Base-by-base conservation (phyloP, 2,888 invertebrate genomes). In the Adineta ricciae region DNA sequence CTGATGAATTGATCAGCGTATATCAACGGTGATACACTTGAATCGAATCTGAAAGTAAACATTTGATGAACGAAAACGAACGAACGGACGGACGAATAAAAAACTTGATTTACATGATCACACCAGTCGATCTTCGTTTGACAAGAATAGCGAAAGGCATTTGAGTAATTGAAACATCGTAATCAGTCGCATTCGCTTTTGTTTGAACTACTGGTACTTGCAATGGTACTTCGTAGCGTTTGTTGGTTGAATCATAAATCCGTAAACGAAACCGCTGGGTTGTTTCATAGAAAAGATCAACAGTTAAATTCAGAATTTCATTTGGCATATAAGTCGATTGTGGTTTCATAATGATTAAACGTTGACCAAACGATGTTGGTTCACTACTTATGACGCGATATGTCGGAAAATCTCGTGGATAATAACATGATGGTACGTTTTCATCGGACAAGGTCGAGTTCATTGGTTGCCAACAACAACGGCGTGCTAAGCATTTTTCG, bases 1-100 rank as follows among this genome's bases (percentile, higher is more conserved):
- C 95, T 94, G 0, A 94, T 88, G 88, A 94, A 93, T 88, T 94
- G 94, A 89, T 95, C 93, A 0, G 94, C 93, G 86, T 93, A 93
- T 78, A 94, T 93, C 86, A 95, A 91, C 1, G 93, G 94, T 83
- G 93, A 93, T 46, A 93, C 91, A 87, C 92, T 92, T 88, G 93
- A 92, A 90, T 94, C 93, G 88, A 95, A 93, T 9, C 56, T 64
- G 27, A 64, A n/a, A 64, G 4, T 27, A 50, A 19, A 9, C 50
- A 16, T 50, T 50, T 5, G 24, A 64, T 27, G 24, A 64, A 64
- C 11, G 14, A 1, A 9, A 16, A 50, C 2, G 16, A 50, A 16
- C 3, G 46, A 46, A 50, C 19, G 50, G 19, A 50, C 19, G n/a
- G n/a, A n/a, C n/a, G n/a, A n/a, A n/a, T n/a, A n/a, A n/a, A 50